A percentile compares a stretch with the other conserved stretches of the same genome.
phyloP scores from a whole-genome alignment of 2,113 vertebrate species.

The Spizaetus ornatus region DNA sequence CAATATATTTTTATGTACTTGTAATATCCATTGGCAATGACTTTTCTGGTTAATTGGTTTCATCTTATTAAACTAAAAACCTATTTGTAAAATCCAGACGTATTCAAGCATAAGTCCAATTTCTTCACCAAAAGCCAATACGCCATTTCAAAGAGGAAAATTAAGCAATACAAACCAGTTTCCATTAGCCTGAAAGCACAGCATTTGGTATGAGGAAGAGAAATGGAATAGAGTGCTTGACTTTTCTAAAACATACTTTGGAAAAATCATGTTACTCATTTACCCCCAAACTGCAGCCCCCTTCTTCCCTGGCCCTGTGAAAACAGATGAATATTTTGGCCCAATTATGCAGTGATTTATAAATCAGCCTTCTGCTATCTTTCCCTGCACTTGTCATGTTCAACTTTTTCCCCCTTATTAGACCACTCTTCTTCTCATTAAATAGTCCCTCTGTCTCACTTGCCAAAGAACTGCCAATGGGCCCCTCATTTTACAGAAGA shows the following conservation, averaged over 20 bases:
- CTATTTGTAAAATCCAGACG: constrained; percentile 32
- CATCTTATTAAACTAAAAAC: constrained; percentile 56
- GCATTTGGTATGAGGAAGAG: not conserved
- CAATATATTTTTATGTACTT: constrained; percentile 62
- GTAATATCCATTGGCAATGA: constrained; percentile 41
- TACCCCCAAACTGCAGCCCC: not conserved
- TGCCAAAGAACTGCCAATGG: constrained; percentile 86
- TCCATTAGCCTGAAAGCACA: constrained; percentile 1
- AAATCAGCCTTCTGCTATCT: constrained; percentile 15
- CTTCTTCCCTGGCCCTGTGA: not conserved
- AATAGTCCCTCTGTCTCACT: constrained; percentile 81
- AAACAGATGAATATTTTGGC: not conserved
- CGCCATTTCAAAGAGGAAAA: not conserved
- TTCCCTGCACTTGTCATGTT: constrained; percentile 45
- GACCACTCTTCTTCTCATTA: constrained; percentile 74
- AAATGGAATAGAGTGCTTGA: not conserved
- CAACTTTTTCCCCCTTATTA: constrained; percentile 57
- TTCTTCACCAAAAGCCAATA: constrained; percentile 17
- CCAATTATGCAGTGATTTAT: not conserved
- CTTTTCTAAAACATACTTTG: not conserved
- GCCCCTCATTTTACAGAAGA: constrained; percentile 76
- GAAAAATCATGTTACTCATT: not conserved
- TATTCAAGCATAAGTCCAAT: not conserved
- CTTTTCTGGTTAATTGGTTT: constrained; percentile 62
- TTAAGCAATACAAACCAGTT: not conserved